Base-by-base conservation (phyloP, 1,140 invertebrate species). In the Mycetomoellerius zeteki region DNA sequence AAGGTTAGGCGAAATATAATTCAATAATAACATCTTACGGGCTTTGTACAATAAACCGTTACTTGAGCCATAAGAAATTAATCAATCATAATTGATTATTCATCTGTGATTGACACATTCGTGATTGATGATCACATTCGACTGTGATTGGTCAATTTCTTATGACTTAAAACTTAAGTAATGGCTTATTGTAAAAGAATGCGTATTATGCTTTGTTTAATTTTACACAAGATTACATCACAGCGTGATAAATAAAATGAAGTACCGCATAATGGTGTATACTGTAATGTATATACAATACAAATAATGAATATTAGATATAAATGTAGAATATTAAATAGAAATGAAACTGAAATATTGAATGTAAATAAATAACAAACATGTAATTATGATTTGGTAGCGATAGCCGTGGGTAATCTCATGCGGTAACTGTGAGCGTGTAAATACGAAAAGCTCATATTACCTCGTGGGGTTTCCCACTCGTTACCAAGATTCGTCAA, bases 401-500 rank as follows among this genome's bases (percentile, higher is more conserved):
- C 94, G 96, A 92, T 93, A 92, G 95, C 65, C 95, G 95, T 94
- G 93, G 93, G 91, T 97, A 98, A 98, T 98, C 97, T 98, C 98
- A 98, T 98, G 97, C 97, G 97, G 97, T 98, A 98, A 98, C 97
- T 98, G 97, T 98, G 97, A 98, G 97, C 94, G 94, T 94, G 93
- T 95, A 94, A 94, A 95, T 95, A 94, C 92, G 88, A 93, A 93
- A 91, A 93, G 95, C 97, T 97, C 97, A 97, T 96, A 96, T 96
- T 97, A 96, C 97, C 97, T 96, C 96, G 96, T 97, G 97, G 97
- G 97, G 96, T 97, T 97, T 96, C 96, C 94, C 94, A 95, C 94
- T 92, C 94, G 92, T 92, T 95, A 94, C 94, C 92, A 92, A 92
- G 93, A 91, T 93, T 92, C 95, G 94, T 93, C 94, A 94, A 81